These are phyloP conservation scores for Vidua macroura DNA, from an alignment of 2,113 vertebrate species.

Conservation along the genomic window DNA sequence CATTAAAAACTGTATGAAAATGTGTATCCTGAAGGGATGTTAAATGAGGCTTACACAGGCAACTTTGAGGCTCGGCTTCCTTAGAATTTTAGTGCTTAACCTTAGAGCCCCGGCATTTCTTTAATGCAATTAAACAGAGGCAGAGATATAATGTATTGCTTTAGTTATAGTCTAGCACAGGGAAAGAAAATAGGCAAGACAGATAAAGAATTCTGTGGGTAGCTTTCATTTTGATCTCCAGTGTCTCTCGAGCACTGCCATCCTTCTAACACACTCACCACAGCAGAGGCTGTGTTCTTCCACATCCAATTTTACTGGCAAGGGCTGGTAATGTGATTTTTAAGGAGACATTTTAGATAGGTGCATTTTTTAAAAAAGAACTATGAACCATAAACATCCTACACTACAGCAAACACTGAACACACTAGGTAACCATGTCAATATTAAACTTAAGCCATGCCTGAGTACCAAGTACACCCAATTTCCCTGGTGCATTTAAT, in stretches of 20 bases:
- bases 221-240: conserved; percentile 16
- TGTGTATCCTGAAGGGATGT: conserved; percentile 36
- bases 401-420: background rate
- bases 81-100: conserved; percentile 49
- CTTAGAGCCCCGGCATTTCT: background rate
- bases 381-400: background rate
- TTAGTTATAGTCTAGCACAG: background rate
- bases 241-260: background rate
- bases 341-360: background rate
- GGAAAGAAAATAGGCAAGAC: conserved; percentile 1
- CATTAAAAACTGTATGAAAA: conserved; percentile 57
- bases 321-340: background rate
- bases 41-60: conserved; percentile 46
- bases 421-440: background rate
- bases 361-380: background rate
- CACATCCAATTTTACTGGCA: background rate
- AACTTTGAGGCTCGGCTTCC: conserved; percentile 22
- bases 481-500: background rate
- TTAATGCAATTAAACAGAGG: conserved; percentile 42
- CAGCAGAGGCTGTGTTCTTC: background rate
- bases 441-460: background rate
- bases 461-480: background rate
- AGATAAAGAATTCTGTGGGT: background rate
- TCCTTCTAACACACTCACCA: background rate
- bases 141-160: background rate